Evolutionary conservation across 2,113 vertebrate species (phyloP), one percentile per base, ranked within the genome.

Genomic region (Cavia porcellus): DNA sequence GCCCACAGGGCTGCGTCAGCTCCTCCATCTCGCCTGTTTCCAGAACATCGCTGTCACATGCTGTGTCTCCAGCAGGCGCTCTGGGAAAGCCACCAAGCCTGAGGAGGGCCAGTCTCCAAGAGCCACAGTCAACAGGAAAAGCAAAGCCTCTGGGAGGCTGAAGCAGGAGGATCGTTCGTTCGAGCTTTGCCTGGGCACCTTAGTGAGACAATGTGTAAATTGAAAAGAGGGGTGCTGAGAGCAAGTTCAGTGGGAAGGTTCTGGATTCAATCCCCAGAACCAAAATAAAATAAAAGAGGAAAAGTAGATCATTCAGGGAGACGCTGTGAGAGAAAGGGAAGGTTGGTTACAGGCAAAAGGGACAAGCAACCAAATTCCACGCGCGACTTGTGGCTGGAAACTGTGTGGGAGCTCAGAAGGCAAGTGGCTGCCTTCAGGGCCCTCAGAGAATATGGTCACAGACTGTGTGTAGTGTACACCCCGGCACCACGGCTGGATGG

Each of bases 281-380:
- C 45, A 47, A 47, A 77, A 14, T 30, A 47, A 47, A 47, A 35
- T 19, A 80, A 1, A 20, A 14, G 17, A 74, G 24, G 66, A 68
- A 50, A 70, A 45, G 52, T 14, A 5, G 42, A 47, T 9, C 14
- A 0, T 28, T 25, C 11, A 55, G 24, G 9, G 45, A 55, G 17
- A 35, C 0, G 0, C 59, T 28, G 25, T 1, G 5, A 4, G 7
- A n/a, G 35, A 14, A 57, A 77, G 86, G 95, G 68, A 30, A 77
- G 0, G 17, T 4, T 1, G n/a, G n/a, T 14, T 7, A 0, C 47
- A 25, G 83, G 61, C 13, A 2, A 35, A 17, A 57, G 38, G 19
- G 32, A 19, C 0, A 0, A 17, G 25, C 0, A 0, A 4, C 42
- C 25, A 9, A 75, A 87, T 19, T 3, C n/a, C 22, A 25, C 0